phyloP scores from a whole-genome alignment of 2,888 invertebrate species.

The Drosophila atroscutellata region DNA sequence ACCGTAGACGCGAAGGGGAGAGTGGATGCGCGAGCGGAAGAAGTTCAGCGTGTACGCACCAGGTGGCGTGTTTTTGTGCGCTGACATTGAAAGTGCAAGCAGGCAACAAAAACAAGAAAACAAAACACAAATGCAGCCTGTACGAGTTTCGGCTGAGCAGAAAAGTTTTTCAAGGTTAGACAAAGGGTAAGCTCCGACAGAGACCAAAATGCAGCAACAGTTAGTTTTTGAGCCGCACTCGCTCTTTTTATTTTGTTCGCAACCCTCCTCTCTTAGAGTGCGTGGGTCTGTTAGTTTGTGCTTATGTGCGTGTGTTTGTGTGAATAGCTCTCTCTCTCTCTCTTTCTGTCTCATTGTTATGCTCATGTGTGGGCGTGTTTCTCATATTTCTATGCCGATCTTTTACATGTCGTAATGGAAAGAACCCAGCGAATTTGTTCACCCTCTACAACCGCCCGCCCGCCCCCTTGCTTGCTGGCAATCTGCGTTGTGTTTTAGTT shows the following conservation, averaged over 20 bases:
- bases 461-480: not conserved
- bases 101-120: slow-evolving; percentile 33
- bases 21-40: slow-evolving; percentile 10
- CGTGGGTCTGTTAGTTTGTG: not conserved
- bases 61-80: slow-evolving; percentile 36
- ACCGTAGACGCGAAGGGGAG: slow-evolving; percentile 15
- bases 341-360: not conserved
- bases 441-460: not conserved
- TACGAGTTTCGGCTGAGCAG: slow-evolving; percentile 27
- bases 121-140: slow-evolving; percentile 53
- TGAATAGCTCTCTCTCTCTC: not conserved
- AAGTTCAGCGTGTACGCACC: slow-evolving; percentile 37
- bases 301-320: not conserved
- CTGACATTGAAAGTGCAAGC: slow-evolving; percentile 73
- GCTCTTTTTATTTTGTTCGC: slow-evolving; percentile 8
- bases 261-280: not conserved
- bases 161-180: slow-evolving; percentile 66
- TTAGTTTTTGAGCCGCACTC: slow-evolving; percentile 51
- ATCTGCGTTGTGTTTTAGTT: slow-evolving; percentile 23
- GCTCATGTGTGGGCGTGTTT: slow-evolving; percentile 8
- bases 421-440: slow-evolving; percentile 1
- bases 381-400: slow-evolving; percentile 13
- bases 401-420: slow-evolving; percentile 20
- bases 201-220: slow-evolving; percentile 61
- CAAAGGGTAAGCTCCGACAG: slow-evolving; percentile 60